Conservation (phyloP, 2,113 vertebrate genomes). For the Trochalopteron elliotii region DNA sequence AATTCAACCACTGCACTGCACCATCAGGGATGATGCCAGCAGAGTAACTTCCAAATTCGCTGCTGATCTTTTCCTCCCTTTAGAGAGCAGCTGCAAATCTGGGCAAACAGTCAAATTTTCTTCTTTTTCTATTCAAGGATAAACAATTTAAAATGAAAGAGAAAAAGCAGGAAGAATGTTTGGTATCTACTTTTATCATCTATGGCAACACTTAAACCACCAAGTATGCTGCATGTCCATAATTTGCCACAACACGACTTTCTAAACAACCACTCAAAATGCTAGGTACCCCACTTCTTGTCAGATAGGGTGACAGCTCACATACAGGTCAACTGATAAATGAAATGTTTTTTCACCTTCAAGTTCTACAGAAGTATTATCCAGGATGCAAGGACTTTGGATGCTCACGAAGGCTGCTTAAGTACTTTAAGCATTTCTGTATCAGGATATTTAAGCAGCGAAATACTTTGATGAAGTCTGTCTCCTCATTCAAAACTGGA, state of each 20-base stretch:
- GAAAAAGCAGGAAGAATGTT: neutral
- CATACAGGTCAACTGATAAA: neutral
- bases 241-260: neutral
- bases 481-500: neutral
- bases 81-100: conserved; percentile 37
- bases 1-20: neutral
- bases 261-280: neutral
- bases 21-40: neutral
- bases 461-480: neutral
- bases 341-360: neutral
- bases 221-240: neutral
- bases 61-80: conserved; percentile 13
- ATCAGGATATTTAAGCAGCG: neutral
- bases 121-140: conserved; percentile 9
- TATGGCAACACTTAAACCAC: neutral
- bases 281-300: neutral
- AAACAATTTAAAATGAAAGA: neutral
- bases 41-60: neutral
- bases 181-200: neutral
- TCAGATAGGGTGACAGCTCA: neutral
- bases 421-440: neutral
- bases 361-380: neutral
- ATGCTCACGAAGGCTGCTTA: fast-evolving
- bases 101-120: conserved; percentile 37
- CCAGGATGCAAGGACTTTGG: neutral